A percentile compares a stretch with the other conserved stretches of the same genome.
These are phyloP conservation scores for Arion vulgaris DNA, from an alignment of 1,140 invertebrate species.

Conservation along the genomic window DNA sequence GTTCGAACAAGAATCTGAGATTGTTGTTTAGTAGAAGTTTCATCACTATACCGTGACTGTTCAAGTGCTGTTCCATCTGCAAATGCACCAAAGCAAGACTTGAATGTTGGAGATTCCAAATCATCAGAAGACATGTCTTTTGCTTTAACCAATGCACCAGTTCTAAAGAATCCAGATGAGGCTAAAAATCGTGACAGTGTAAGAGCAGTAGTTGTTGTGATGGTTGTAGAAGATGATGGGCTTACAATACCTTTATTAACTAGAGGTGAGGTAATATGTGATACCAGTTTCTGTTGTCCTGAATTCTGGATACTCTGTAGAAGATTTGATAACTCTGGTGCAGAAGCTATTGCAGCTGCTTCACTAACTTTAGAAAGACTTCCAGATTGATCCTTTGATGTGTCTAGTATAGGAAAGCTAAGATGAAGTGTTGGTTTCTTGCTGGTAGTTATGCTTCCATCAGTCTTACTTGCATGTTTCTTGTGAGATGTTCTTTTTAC, in stretches of 20 bases:
- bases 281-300: background rate
- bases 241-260: background rate
- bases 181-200: slow-evolving; percentile 22
- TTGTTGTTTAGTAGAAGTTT: slow-evolving; percentile 16
- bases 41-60: background rate
- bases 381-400: background rate
- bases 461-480: background rate
- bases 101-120: background rate
- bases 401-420: background rate
- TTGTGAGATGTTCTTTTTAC: background rate
- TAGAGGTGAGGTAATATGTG: background rate
- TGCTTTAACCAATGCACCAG: background rate
- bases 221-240: background rate
- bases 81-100: background rate
- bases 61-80: background rate
- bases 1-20: slow-evolving; percentile 30
- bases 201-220: slow-evolving; percentile 23
- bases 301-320: slow-evolving; percentile 20
- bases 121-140: background rate
- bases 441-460: background rate
- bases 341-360: slow-evolving; percentile 36
- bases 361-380: slow-evolving; percentile 22
- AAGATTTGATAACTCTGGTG: slow-evolving; percentile 35
- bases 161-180: slow-evolving; percentile 21
- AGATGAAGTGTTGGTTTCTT: slow-evolving; percentile 8